These are phyloP conservation scores for Hylaea fasciaria DNA, from an alignment of 2,888 invertebrate species.

Conservation along the genomic window DNA sequence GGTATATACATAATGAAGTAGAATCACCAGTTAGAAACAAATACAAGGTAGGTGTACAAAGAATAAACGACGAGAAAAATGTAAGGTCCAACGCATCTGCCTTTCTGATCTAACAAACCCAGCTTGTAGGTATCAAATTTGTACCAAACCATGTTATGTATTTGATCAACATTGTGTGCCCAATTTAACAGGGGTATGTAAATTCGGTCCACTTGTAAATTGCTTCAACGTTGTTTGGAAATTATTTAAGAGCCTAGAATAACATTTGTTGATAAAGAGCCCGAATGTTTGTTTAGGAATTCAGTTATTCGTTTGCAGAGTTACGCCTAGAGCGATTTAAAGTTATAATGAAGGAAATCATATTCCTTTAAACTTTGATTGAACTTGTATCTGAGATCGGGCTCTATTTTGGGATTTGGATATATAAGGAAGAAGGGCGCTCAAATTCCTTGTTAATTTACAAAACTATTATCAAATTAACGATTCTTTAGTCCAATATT, in stretches of 20 bases:
- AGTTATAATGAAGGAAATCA: slow-evolving; percentile 19
- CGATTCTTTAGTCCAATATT: slow-evolving; percentile 44
- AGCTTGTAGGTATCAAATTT: not conserved
- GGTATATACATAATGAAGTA: too few species aligned
- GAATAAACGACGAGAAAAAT: too few species aligned
- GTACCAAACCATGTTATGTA: not conserved
- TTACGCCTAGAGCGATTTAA: slow-evolving; percentile 13
- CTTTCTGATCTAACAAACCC: too few species aligned
- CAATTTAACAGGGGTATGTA: not conserved
- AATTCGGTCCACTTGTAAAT: not conserved
- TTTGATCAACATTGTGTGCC: not conserved
- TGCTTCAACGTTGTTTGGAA: not conserved
- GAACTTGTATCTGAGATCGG: slow-evolving; percentile 11
- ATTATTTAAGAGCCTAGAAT: slow-evolving; percentile 4
- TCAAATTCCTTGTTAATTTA: slow-evolving; percentile 26
- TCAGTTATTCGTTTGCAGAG: slow-evolving; percentile 11
- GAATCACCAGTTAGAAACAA: too few species aligned
- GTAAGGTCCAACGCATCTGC: too few species aligned
- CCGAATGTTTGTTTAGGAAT: slow-evolving; percentile 18
- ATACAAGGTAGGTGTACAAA: too few species aligned
- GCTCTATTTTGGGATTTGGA: not conserved
- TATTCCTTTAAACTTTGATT: slow-evolving; percentile 17
- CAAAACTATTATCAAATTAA: slow-evolving; percentile 52
- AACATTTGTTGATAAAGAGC: slow-evolving; percentile 14
- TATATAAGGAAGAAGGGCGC: slow-evolving; percentile 15